These are phyloP conservation scores for Willisornis vidua DNA, from an alignment of 2,113 vertebrate species.

Conservation along the genomic window DNA sequence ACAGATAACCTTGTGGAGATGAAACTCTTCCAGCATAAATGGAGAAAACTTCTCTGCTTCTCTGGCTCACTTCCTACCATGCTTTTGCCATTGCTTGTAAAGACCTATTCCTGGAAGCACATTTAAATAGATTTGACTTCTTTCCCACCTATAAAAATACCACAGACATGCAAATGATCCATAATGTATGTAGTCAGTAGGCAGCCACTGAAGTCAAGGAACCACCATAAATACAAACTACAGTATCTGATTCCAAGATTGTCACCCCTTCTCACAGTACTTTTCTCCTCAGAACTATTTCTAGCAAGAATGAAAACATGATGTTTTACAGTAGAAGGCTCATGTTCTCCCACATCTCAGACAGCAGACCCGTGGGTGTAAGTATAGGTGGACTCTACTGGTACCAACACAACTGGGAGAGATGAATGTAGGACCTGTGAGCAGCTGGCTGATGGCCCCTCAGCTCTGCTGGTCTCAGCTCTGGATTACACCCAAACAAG, in stretches of 20 bases:
- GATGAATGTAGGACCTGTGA: background rate
- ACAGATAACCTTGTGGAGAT: slow-evolving; percentile 3
- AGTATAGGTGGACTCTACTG: background rate
- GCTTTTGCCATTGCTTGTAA: slow-evolving; percentile 61
- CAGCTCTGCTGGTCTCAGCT: background rate
- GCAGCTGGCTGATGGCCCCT: background rate
- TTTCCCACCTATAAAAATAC: slow-evolving; percentile 49
- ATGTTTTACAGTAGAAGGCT: background rate
- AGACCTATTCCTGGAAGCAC: slow-evolving; percentile 24
- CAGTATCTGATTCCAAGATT: slow-evolving; percentile 22
- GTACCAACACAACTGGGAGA: background rate
- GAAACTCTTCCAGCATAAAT: background rate
- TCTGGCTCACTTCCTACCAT: background rate
- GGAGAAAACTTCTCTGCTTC: background rate
- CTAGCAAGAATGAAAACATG: slow-evolving; percentile 55
- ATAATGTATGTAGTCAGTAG: background rate
- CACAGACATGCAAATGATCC: slow-evolving; percentile 42
- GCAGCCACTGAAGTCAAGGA: background rate
- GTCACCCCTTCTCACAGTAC: slow-evolving; percentile 63
- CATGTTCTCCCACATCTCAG: background rate
- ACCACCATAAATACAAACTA: background rate
- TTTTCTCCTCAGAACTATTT: slow-evolving; percentile 68
- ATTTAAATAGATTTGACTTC: slow-evolving; percentile 30
- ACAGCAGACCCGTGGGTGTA: background rate
- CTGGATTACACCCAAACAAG: background rate